Evolutionary conservation across 2,888 invertebrate species (phyloP), one percentile per base, ranked within the genome.

Genomic region (Himalopsyche tibetana): DNA sequence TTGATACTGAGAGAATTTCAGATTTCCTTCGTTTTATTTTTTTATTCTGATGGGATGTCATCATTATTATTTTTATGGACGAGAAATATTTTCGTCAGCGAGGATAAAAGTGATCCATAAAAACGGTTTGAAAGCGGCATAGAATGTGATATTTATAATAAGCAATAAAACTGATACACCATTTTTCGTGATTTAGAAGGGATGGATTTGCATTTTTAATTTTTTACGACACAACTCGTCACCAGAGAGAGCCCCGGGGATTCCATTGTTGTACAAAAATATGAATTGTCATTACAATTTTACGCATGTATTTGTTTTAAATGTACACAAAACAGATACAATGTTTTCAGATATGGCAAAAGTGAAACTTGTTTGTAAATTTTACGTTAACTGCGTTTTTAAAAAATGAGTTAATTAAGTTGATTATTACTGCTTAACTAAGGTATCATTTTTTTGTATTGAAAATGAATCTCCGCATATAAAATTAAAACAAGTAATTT

Each of bases 101-200:
- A 63, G 28, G 63, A 19, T 63, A 19, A 19, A 63, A 63, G 63
- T 28, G 63, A 63, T 63, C 63, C 63, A 63, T 63, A 63, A 63
- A 51, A 63, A 63, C 8, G 63, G 63, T 63, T 19, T 63, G 8
- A 63, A 19, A n/a, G 63, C 63, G 28, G 63, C n/a, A 63, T 63
- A 28, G 28, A 63, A 63, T 63, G 63, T 63, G 63, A 63, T 63
- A 63, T 63, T 63, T 63, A 63, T 63, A 63, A 63, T 63, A 63
- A 63, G 63, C 63, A 63, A 63, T 63, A 63, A 63, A 63, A 63
- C 63, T 28, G 63, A 19, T 63, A 11, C 19, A 28, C 63, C 19
- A 63, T 63, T 63, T 63, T 63, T 63, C 19, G 28, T n/a, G 63
- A 63, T 63, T 63, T 63, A 63, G 63, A 63, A 19, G 63, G 63